A percentile compares a stretch with the other conserved stretches of the same genome.
These are phyloP conservation scores for Sphenodon punctatus DNA, from an alignment of 2,797 vertebrate genomes.

Conservation along the genomic window DNA sequence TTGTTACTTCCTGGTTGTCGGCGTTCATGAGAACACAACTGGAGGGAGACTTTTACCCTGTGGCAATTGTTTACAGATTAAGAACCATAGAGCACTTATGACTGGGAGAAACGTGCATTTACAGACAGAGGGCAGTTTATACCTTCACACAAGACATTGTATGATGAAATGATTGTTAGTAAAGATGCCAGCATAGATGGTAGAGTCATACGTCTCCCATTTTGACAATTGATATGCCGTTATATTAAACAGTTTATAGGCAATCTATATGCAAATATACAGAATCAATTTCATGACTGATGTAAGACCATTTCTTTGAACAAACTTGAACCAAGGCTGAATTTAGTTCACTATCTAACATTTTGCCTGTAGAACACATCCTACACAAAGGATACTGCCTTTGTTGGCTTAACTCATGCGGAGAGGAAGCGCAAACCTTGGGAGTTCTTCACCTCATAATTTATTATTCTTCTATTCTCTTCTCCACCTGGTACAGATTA, in stretches of 20 bases:
- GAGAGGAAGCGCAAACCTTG: not conserved
- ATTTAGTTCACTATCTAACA: not conserved
- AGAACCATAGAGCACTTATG: no score
- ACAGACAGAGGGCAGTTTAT: no score
- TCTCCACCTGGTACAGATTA: fast-evolving
- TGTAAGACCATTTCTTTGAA: not conserved
- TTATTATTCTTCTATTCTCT: fast-evolving
- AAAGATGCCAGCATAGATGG: no score
- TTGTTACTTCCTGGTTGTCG: no score
- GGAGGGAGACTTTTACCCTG: no score
- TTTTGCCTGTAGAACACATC: not conserved
- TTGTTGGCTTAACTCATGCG: not conserved
- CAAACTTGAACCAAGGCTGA: not conserved
- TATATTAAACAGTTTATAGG: fast-evolving
- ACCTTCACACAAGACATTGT: no score
- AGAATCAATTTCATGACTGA: not conserved
- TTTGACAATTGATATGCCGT: no score
- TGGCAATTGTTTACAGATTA: no score
- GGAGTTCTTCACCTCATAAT: not conserved
- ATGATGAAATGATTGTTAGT: no score
- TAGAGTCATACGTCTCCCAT: no score
- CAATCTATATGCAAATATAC: not conserved
- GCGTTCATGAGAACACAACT: no score
- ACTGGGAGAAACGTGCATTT: no score
- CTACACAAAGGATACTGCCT: fast-evolving